Percentiles rank a stretch among this genome's conserved stretches.
These are phyloP conservation scores for Caenorhabditis brenneri DNA, from an alignment of 1,140 invertebrate genomes.

Conservation along the genomic window DNA sequence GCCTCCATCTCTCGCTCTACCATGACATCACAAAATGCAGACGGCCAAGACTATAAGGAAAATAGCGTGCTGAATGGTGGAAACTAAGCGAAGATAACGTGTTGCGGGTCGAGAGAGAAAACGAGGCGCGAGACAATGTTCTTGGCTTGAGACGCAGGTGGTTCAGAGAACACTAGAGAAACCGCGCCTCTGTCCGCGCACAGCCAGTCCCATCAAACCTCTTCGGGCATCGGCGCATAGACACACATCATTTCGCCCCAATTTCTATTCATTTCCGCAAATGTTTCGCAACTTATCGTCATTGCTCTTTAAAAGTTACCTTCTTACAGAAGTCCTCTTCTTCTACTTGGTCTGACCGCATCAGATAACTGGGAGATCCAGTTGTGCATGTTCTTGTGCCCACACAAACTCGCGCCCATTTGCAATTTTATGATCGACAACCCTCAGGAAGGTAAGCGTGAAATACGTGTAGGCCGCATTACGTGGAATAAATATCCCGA, in stretches of 20 bases:
- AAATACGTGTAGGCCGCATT: constrained; percentile 15
- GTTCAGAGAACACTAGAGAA: constrained; percentile 37
- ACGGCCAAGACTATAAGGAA: neutral
- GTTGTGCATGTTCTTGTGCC: constrained; percentile 54
- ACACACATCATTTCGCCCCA: constrained; percentile 40
- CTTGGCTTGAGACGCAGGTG: neutral
- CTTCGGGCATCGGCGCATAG: constrained; percentile 32
- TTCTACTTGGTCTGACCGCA: constrained; percentile 43
- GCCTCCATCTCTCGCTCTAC: neutral
- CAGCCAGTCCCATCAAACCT: constrained; percentile 34
- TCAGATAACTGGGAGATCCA: constrained; percentile 35
- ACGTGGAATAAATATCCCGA: neutral
- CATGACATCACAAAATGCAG: constrained; percentile 34
- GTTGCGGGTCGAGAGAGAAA: constrained; percentile 32
- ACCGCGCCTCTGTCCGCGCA: constrained; percentile 21
- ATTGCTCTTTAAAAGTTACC: neutral
- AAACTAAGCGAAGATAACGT: constrained; percentile 23
- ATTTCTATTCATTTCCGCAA: constrained; percentile 27
- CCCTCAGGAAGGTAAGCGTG: constrained; percentile 63
- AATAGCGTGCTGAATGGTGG: neutral
- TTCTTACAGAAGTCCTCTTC: neutral
- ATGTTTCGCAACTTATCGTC: constrained; percentile 8
- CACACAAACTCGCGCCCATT: constrained; percentile 18
- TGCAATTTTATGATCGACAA: constrained; percentile 67
- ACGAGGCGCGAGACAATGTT: constrained; percentile 7